phyloP scores from a whole-genome alignment of 2,797 vertebrate genomes.

The Hipposideros larvatus region DNA sequence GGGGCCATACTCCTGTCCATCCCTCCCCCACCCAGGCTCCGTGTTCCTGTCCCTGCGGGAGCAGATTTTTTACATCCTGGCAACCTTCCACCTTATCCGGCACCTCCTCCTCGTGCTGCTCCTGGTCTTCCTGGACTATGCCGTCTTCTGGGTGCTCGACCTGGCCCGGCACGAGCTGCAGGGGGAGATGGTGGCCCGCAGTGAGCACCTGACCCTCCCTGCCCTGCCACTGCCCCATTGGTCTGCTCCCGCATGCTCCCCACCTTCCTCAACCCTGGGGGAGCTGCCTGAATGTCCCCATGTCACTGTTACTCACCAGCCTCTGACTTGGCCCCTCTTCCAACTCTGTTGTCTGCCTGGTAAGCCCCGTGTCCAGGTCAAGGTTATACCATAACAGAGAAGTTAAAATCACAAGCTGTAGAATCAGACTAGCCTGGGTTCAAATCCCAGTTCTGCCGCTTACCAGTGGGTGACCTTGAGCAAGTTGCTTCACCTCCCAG shows the following conservation, averaged over 20 bases:
- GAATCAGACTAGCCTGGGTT: neutral
- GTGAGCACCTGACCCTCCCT: conserved; percentile 85
- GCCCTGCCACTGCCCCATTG: fast-evolving
- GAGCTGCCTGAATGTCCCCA: neutral
- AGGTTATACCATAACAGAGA: neutral
- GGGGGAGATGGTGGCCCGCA: conserved; percentile 90
- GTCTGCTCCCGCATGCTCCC: neutral
- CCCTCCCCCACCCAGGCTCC: conserved; percentile 82
- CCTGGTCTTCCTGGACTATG: conserved; percentile 91
- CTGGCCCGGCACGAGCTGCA: conserved; percentile 90
- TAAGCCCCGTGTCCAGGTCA: neutral
- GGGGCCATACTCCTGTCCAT: neutral
- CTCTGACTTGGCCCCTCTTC: neutral
- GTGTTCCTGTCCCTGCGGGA: conserved; percentile 87
- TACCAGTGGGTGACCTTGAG: neutral
- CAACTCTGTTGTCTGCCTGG: neutral
- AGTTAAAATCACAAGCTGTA: neutral
- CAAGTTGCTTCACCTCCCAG: neutral
- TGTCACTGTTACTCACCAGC: neutral
- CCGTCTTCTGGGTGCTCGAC: conserved; percentile 95
- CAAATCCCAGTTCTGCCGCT: neutral
- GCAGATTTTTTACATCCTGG: conserved; percentile 64
- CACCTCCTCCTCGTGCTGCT: conserved; percentile 87
- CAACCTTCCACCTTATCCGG: conserved; percentile 84
- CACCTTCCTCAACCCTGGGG: neutral